Conservation (phyloP, 2,888 invertebrate species). For the Eretmocerus hayati region DNA sequence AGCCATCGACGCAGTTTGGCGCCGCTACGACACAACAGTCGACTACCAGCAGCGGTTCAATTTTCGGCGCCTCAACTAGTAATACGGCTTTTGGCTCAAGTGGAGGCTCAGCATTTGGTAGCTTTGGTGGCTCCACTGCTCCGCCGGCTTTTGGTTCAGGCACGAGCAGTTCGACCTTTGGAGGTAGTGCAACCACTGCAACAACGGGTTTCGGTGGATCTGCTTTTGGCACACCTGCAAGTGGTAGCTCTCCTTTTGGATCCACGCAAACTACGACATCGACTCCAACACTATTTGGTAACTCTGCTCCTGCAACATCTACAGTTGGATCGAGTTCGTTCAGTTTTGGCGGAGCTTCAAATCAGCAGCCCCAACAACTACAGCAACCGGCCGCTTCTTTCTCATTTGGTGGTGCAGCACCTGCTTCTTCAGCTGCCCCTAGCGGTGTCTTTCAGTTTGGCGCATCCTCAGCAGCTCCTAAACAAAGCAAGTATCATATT, state of each 20-base stretch:
- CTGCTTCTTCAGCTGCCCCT: constrained; percentile 5
- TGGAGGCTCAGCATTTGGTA: neutral
- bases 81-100: neutral
- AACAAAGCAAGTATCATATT: constrained; percentile 34
- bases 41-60: neutral
- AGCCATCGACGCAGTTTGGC: constrained; percentile 24
- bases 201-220: constrained; percentile 16
- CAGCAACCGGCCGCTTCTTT: constrained; percentile 14
- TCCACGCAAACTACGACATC: constrained; percentile 5
- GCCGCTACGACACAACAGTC: neutral
- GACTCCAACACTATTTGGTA: constrained; percentile 4
- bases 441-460: constrained; percentile 35
- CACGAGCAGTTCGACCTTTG: neutral
- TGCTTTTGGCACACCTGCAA: constrained; percentile 6
- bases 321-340: neutral
- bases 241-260: constrained; percentile 23
- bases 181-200: constrained; percentile 4
- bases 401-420: constrained; percentile 19
- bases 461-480: constrained; percentile 23
- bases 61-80: constrained; percentile 15
- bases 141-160: neutral
- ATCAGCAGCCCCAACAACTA: neutral
- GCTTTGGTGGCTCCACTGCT: neutral
- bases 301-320: neutral
- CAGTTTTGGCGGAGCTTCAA: neutral